Evolutionary conservation across 2,888 invertebrate genomes (phyloP).

Genomic region (Seladonia tumulorum): DNA sequence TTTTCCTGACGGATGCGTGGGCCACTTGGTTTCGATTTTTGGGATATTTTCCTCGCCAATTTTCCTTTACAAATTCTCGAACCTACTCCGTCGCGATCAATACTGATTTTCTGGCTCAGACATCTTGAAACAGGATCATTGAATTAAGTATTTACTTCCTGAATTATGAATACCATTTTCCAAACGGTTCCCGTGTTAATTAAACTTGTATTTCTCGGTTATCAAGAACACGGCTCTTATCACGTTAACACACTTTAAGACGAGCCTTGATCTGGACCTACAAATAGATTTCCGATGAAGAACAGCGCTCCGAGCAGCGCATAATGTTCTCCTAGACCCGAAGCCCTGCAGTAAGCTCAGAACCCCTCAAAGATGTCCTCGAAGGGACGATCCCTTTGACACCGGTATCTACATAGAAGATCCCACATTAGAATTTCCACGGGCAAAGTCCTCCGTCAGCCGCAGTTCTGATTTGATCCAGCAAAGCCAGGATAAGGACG

Average conservation of each 20-base stretch:
- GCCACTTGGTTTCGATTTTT: too few relatives aligned
- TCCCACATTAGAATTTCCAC: neutral
- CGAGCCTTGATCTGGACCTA: neutral
- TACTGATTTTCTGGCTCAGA: too few relatives aligned
- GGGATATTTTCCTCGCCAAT: too few relatives aligned
- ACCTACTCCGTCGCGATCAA: too few relatives aligned
- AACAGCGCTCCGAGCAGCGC: neutral
- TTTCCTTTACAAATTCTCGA: too few relatives aligned
- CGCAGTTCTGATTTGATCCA: neutral
- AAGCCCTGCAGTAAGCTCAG: neutral
- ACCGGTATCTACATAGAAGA: neutral
- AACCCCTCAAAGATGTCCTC: slow-evolving; percentile 1
- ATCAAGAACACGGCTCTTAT: neutral
- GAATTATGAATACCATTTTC: neutral
- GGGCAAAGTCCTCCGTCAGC: neutral
- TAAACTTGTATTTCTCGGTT: neutral
- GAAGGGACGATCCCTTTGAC: neutral
- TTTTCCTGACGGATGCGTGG: too few relatives aligned
- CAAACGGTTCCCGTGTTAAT: neutral
- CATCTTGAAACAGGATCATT: neutral
- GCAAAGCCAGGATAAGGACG: neutral
- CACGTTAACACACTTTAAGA: neutral
- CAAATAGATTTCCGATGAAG: neutral
- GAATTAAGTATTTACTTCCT: neutral
- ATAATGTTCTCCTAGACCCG: neutral